Evolutionary conservation across 1,140 invertebrate genomes (phyloP).

Genomic region (Camponotus vicinus): DNA sequence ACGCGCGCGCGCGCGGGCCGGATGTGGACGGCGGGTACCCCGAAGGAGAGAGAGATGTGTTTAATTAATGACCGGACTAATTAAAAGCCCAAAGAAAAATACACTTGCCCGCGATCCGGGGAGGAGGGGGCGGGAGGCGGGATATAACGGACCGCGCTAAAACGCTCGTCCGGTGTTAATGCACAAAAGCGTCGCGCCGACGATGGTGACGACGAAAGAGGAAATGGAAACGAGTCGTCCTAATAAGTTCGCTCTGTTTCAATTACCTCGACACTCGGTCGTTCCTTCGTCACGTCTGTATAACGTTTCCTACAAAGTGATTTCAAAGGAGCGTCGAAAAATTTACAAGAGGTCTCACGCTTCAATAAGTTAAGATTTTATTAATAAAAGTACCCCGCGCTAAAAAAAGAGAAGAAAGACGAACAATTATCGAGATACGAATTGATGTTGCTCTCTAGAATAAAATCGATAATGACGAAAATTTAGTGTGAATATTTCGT

Average conservation of each 20-base stretch:
- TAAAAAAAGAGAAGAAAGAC: no score
- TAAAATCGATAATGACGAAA: neutral
- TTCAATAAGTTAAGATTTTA: neutral
- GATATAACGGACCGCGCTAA: conserved; percentile 48
- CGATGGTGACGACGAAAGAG: conserved; percentile 30
- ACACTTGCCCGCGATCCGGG: conserved; percentile 51
- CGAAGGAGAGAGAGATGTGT: conserved; percentile 71
- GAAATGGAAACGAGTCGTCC: conserved; percentile 21
- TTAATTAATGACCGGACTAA: conserved; percentile 78
- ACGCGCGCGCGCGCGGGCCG: neutral
- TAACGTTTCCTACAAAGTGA: conserved; percentile 2
- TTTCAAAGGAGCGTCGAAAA: neutral
- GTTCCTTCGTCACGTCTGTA: neutral
- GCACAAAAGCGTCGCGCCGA: conserved; percentile 57
- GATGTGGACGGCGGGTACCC: conserved; percentile 35
- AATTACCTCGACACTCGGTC: conserved; percentile 8
- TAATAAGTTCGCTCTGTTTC: conserved; percentile 61
- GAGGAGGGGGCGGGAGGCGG: neutral
- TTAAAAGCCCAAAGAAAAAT: conserved; percentile 78
- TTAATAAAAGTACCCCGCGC: neutral
- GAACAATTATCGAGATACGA: neutral
- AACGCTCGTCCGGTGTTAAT: conserved; percentile 71
- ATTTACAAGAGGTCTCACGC: neutral
- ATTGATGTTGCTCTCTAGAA: neutral
- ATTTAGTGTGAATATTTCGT: neutral